Base-by-base conservation (phyloP, 2,797 vertebrate species). In the Geotrypetes seraphini region DNA sequence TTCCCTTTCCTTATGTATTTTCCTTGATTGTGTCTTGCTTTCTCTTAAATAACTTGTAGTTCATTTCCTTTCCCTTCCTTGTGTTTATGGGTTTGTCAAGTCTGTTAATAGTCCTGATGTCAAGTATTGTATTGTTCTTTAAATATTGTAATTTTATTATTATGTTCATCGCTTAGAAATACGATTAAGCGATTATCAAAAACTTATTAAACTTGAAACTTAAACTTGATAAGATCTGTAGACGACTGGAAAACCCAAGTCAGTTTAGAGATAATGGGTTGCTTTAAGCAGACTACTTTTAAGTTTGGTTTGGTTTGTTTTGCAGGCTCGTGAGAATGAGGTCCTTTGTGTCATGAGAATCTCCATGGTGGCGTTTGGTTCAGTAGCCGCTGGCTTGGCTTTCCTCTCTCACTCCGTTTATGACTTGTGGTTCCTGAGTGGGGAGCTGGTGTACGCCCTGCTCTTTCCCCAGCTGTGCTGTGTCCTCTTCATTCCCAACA, bases 361-460 rank as follows among this genome's bases (percentile, higher is more conserved):
- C 7, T 30, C 38, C 6, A 36, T 43, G 22, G 4, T 44, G 12
- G 1, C 42, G n/a, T 16, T 38, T 17, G 44, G 43, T 24, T 20
- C 17, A 14, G 15, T 19, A 9, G 31, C 39, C 13, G 36, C n/a
- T 17, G 33, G 16, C 3, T 16, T 49, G 25, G 33, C 29, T 2
- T 49, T 55, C 48, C 36, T 79, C 53, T 43, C 37, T 17, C 27
- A 24, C 22, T 47, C 36, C 13, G 30, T 52, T 12, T 60, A 77
- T 39, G 44, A 39, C n/a, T 36, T 52, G 5, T 55, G 47, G 36
- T 48, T 51, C 23, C 37, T 47, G 22, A 55, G 47, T 12, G 47
- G 41, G 22, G 52, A 56, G 16, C 31, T 56, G 15, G 31, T 47
- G 8, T 53, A 40, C 19, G 29, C 43, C 10, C 17, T 47, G 7